Conservation (phyloP, 2,888 invertebrate species). For the Scrobipalpa costella region DNA sequence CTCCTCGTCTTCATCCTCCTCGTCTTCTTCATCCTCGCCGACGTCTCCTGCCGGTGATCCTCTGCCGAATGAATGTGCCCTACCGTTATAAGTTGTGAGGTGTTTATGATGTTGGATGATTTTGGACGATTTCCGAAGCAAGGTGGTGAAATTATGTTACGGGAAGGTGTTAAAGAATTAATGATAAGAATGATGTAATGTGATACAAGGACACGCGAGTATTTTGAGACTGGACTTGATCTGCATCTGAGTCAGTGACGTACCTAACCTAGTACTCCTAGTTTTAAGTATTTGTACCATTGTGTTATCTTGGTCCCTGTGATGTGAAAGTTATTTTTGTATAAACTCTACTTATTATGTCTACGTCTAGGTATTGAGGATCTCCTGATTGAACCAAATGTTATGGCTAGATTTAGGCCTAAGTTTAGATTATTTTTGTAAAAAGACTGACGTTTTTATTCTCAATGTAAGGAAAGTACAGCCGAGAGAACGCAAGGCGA, state of each 20-base stretch:
- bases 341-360: background rate
- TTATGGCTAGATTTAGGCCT: background rate
- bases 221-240: background rate
- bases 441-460: slow-evolving; percentile 12
- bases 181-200: background rate
- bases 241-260: too few species aligned
- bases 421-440: background rate
- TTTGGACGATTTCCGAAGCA: background rate
- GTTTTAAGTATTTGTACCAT: background rate
- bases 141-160: background rate
- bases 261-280: background rate
- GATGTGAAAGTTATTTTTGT: background rate
- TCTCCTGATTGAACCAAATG: slow-evolving; percentile 18
- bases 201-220: background rate
- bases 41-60: background rate
- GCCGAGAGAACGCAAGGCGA: background rate
- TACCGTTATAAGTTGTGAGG: too few species aligned
- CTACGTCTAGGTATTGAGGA: background rate
- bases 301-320: background rate
- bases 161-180: too few species aligned
- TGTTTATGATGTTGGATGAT: background rate
- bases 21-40: background rate
- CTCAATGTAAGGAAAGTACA: background rate
- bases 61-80: too few species aligned
- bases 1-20: background rate